phyloP scores from a whole-genome alignment of 1,140 invertebrate species.

The Nephila pilipes region DNA sequence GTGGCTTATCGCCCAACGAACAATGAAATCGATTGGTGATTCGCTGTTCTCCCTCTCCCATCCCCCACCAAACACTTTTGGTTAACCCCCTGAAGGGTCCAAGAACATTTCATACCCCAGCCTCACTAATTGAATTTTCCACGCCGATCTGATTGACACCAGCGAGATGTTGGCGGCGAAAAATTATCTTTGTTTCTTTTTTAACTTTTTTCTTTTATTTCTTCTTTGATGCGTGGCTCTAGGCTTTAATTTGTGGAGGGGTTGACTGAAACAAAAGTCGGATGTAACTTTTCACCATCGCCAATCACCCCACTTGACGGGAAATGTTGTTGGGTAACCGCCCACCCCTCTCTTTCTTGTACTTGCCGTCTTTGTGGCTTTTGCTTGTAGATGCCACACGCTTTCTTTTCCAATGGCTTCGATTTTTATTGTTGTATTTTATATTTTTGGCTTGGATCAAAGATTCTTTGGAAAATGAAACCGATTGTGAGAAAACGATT shows the following conservation, averaged over 20 bases:
- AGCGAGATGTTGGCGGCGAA: slow-evolving; percentile 35
- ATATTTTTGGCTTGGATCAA: background rate
- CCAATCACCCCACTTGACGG: slow-evolving; percentile 31
- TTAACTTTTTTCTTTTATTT: slow-evolving; percentile 41
- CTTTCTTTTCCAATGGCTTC: background rate
- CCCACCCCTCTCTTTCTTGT: background rate
- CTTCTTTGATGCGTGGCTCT: slow-evolving; percentile 56
- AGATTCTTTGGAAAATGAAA: background rate
- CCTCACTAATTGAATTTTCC: slow-evolving; percentile 69
- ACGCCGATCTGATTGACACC: slow-evolving; percentile 50
- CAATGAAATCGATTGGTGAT: slow-evolving; percentile 41
- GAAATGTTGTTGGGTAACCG: slow-evolving; percentile 4
- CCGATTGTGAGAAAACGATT: background rate
- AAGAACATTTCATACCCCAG: slow-evolving; percentile 44
- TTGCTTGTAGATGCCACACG: slow-evolving; percentile 18
- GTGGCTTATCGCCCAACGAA: slow-evolving; percentile 5
- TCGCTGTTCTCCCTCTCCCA: background rate
- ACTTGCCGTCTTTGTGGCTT: background rate
- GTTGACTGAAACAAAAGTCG: slow-evolving; percentile 64
- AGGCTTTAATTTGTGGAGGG: slow-evolving; percentile 64
- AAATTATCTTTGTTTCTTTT: slow-evolving; percentile 61
- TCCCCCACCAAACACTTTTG: slow-evolving; percentile 28
- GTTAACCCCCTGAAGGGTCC: slow-evolving; percentile 40
- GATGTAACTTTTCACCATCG: slow-evolving; percentile 52
- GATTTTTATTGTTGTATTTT: slow-evolving; percentile 8